These are phyloP conservation scores for Cassiopea xamachana DNA, from an alignment of 30 jellyfish, hydroid and myxozoan species.

Conservation along the genomic window DNA sequence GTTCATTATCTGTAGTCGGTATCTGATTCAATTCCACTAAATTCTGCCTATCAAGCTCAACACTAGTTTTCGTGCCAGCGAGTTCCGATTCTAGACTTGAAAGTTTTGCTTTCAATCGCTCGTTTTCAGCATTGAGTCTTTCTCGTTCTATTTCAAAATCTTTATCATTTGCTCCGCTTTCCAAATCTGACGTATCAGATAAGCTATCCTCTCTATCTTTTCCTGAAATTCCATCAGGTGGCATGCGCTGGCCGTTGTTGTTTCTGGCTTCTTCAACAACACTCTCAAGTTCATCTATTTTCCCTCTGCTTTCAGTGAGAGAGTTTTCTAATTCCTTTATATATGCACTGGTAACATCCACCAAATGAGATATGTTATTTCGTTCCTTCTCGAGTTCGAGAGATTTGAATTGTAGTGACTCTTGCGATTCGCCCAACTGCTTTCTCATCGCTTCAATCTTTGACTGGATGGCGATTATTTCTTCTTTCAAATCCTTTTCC, in stretches of 20 bases:
- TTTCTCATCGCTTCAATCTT: conserved; percentile 72
- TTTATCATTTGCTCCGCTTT: conserved; percentile 19
- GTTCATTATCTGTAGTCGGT: neutral
- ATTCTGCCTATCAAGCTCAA: conserved; percentile 38
- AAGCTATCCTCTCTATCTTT: conserved; percentile 67
- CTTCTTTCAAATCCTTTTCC: conserved; percentile 46
- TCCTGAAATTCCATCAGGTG: conserved; percentile 92
- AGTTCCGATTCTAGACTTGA: conserved; percentile 70
- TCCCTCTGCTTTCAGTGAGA: conserved; percentile 75
- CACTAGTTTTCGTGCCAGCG: conserved; percentile 16
- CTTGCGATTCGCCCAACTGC: conserved; percentile 81
- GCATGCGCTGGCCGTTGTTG: conserved; percentile 75
- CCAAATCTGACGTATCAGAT: conserved; percentile 67
- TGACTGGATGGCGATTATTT: conserved; percentile 29
- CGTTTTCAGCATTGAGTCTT: conserved; percentile 12
- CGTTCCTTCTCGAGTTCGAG: conserved; percentile 95
- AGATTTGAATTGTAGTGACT: conserved; percentile 77
- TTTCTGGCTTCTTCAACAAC: conserved; percentile 51
- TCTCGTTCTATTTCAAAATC: conserved; percentile 26
- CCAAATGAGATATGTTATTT: conserved; percentile 84
- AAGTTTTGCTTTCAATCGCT: conserved; percentile 50
- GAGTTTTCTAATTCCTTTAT: conserved; percentile 89
- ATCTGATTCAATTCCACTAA: conserved; percentile 15
- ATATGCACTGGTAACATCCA: conserved; percentile 98
- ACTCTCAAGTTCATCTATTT: conserved; percentile 86